Evolutionary conservation across 2,888 invertebrate genomes (phyloP), one percentile per base, ranked within the genome.

Genomic region (Drosophila fungiperda): DNA sequence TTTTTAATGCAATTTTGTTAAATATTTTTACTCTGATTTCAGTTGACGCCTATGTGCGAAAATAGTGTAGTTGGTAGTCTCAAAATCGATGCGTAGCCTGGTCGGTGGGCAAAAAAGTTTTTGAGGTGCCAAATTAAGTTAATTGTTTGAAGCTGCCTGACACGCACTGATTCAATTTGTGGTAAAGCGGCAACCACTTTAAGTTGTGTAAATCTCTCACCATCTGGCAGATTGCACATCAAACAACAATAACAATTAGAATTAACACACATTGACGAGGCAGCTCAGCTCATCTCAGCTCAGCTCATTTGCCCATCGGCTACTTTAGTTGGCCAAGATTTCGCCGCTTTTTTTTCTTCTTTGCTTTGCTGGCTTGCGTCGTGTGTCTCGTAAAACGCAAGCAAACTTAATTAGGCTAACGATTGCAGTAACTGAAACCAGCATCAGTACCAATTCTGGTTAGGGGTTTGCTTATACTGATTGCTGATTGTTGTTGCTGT

Each of bases 1-100:
- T 80, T 90, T 83, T 72, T 90, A 88, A 90, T 88, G 73, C 72
- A 86, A 88, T 90, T 90, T 81, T 67, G 62, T 68, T 79, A 81
- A 87, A 85, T 83, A 81, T 85, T 83, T 87, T 73, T 52, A 59
- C 69, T 71, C 57, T 84, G 84, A 84, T 89, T 89, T 79, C 52
- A 36, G 69, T 73, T 76, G 68, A 59, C 54, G 67, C 49, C 54
- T 38, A 58, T 45, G 54, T 42, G 42, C 60, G n/a, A 76, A 80
- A 81, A 79, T 82, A 79, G 85, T 83, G 67, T 32, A 58, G 26
- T 23, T 20, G 26, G 29, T 35, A 36, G n/a, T 20, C 45, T 23
- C 35, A 33, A 58, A 69, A 65, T 49, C 64, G 42, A 67, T 64
- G 80, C 29, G 49, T 35, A 45, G 58, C 50, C 32, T 17, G 36